Evolutionary conservation across 1,140 invertebrate species (phyloP).

Genomic region (Zaprionus capensis): DNA sequence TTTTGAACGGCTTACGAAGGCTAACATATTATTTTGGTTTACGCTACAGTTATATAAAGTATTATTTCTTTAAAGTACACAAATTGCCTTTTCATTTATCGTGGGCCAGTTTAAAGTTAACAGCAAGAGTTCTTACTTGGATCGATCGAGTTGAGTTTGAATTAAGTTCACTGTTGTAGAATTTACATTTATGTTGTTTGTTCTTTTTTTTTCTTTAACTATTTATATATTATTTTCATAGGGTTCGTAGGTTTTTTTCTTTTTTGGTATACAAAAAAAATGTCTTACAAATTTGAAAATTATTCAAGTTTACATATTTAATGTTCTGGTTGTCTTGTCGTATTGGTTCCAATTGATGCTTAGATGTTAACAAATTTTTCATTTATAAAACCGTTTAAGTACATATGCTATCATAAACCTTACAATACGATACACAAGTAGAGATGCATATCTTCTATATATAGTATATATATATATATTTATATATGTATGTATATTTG

Average conservation of each 20-base stretch:
- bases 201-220: constrained; percentile 21
- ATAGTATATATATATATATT: constrained; percentile 51
- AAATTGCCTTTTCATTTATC: constrained; percentile 55
- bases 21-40: constrained; percentile 33
- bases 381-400: constrained; percentile 75
- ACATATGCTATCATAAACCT: constrained; percentile 49
- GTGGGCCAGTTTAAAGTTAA: constrained; percentile 34
- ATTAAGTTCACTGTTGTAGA: constrained; percentile 8
- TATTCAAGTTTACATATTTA: constrained; percentile 57
- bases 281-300: constrained; percentile 75
- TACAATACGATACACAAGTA: constrained; percentile 63
- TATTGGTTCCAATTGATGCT: constrained; percentile 82
- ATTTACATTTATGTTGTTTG: constrained; percentile 8
- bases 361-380: constrained; percentile 72
- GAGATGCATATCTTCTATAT: constrained; percentile 49
- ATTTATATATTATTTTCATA: constrained; percentile 42
- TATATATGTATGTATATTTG: constrained; percentile 42
- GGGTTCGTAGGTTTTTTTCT: constrained; percentile 36
- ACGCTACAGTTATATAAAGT: constrained; percentile 75
- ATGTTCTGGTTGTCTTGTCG: constrained; percentile 59
- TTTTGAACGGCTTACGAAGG: constrained; percentile 55
- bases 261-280: constrained; percentile 61
- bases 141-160: constrained; percentile 5
- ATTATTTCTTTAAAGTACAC: constrained; percentile 76
- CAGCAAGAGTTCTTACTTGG: constrained; percentile 18